A percentile compares a stretch with the other conserved stretches of the same genome.
Evolutionary conservation across 2,888 invertebrate species (phyloP).

Genomic region (Cremastinae sp.): DNA sequence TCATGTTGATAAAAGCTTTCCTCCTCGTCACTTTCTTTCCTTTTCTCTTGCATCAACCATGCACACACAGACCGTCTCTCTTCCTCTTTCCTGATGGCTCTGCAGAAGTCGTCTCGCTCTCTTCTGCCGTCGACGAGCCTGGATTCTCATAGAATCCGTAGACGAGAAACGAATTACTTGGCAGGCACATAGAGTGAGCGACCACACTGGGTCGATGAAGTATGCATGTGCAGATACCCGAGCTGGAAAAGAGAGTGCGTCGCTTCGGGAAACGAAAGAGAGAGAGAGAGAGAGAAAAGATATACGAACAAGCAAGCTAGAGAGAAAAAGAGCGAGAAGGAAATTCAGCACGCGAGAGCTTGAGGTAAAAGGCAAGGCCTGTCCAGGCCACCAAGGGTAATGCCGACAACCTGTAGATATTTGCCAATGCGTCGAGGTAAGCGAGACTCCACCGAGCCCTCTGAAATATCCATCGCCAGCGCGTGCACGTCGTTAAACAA

Average conservation of each 20-base stretch:
- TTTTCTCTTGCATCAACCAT: not conserved
- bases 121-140: not conserved
- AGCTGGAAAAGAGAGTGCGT: slow-evolving; percentile 32
- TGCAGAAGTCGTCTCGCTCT: not conserved
- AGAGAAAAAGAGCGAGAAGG: slow-evolving; percentile 25
- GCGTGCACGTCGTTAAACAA: slow-evolving; percentile 40
- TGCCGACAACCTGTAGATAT: slow-evolving; percentile 65
- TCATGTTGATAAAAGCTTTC: slow-evolving; percentile 35
- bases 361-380: slow-evolving; percentile 21
- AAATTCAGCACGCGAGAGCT: slow-evolving; percentile 44
- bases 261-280: no score
- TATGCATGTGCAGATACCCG: slow-evolving; percentile 29
- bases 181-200: slow-evolving; percentile 42
- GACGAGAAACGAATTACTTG: slow-evolving; percentile 59
- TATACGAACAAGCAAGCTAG: slow-evolving; percentile 7
- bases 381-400: slow-evolving; percentile 44
- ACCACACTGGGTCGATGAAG: slow-evolving; percentile 40
- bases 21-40: not conserved
- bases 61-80: not conserved
- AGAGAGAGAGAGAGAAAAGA: no score
- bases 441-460: slow-evolving; percentile 12
- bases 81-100: slow-evolving; percentile 3
- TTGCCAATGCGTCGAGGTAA: slow-evolving; percentile 60
- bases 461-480: not conserved
- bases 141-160: slow-evolving; percentile 45